Evolutionary conservation across 2,888 invertebrate species (phyloP).

Genomic region (Lasiommata megera): DNA sequence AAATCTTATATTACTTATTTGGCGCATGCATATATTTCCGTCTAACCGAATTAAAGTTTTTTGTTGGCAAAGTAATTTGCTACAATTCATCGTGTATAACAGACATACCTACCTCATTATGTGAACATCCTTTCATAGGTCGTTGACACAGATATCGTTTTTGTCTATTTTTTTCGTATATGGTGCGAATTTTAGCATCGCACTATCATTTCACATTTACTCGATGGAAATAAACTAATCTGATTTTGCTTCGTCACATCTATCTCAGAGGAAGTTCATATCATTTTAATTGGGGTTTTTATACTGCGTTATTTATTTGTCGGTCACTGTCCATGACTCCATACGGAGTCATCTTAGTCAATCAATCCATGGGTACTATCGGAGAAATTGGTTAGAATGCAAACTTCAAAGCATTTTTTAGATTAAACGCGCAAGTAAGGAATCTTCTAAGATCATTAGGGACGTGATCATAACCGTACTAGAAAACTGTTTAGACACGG

Average conservation of each 20-base stretch:
- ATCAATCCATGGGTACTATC: too few relatives aligned
- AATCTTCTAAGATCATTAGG: too few relatives aligned
- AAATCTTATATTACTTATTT: background rate
- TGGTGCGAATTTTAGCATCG: slow-evolving; percentile 19
- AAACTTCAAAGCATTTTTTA: too few relatives aligned
- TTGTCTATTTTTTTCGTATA: slow-evolving; percentile 29
- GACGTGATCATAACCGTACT: too few relatives aligned
- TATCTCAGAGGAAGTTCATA: background rate
- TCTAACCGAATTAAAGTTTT: slow-evolving; percentile 7
- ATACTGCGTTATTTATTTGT: too few relatives aligned
- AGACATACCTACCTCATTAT: slow-evolving; percentile 31
- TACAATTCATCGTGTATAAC: slow-evolving; percentile 12
- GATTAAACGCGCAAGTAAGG: too few relatives aligned
- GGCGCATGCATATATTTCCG: background rate
- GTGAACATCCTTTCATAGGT: slow-evolving; percentile 47
- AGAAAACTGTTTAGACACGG: too few relatives aligned
- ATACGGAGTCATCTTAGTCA: too few relatives aligned
- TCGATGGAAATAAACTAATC: slow-evolving; percentile 10
- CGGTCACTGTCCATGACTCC: too few relatives aligned
- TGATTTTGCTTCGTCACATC: slow-evolving; percentile 12
- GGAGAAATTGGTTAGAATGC: too few relatives aligned
- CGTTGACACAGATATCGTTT: slow-evolving; percentile 48
- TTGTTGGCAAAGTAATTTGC: slow-evolving; percentile 13
- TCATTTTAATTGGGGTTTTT: background rate
- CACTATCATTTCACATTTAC: slow-evolving; percentile 5